phyloP scores from a whole-genome alignment of 2,113 vertebrate species.

The Pyxicephalus adspersus region DNA sequence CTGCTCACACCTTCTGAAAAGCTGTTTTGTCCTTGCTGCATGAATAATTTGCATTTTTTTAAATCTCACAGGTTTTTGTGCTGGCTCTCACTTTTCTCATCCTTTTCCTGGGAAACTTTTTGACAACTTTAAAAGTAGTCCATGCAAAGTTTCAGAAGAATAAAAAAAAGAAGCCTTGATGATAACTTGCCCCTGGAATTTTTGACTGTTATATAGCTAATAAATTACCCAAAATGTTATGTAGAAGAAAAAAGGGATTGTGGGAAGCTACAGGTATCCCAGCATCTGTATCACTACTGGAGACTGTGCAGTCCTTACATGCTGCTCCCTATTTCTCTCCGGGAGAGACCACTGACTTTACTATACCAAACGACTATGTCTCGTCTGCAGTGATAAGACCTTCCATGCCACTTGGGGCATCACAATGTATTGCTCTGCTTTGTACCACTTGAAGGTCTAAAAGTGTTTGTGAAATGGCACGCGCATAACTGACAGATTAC shows the following conservation, averaged over 20 bases:
- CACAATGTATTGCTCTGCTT: neutral
- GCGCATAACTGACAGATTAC: constrained; percentile 1
- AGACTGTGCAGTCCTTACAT: neutral
- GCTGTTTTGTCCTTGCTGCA: too few species aligned
- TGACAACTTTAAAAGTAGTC: constrained; percentile 95
- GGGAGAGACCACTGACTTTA: constrained; percentile 6
- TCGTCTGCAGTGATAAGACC: constrained; percentile 4
- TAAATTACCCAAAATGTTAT: constrained; percentile 13
- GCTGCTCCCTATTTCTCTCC: constrained; percentile 35
- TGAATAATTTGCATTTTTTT: neutral
- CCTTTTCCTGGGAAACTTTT: constrained; percentile 95
- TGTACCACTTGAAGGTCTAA: constrained; percentile 10
- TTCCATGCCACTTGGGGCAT: neutral
- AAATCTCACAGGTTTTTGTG: constrained; percentile 83
- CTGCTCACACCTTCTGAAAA: too few species aligned
- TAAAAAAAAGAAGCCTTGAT: constrained; percentile 77
- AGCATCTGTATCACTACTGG: neutral
- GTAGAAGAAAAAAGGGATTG: neutral
- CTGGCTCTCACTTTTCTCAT: constrained; percentile 90
- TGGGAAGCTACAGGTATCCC: neutral
- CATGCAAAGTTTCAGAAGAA: constrained; percentile 92
- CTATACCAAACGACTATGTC: neutral
- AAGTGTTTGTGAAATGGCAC: neutral
- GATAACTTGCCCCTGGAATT: neutral
- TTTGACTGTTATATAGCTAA: constrained; percentile 25